Evolutionary conservation across 1,140 invertebrate genomes (phyloP).

Genomic region (Listronotus oregonensis): DNA sequence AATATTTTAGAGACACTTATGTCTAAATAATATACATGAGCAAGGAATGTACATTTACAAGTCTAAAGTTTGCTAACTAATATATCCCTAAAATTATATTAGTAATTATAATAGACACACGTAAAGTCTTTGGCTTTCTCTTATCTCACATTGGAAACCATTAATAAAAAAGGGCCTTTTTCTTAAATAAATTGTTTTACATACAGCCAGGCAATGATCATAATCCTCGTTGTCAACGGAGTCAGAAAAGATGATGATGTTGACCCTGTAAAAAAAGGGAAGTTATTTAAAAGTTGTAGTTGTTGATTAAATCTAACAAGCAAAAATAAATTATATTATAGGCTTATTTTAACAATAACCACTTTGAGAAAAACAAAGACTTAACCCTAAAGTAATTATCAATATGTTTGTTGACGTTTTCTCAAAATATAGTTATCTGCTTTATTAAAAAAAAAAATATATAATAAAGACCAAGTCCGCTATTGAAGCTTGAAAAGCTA

Average conservation of each 20-base stretch:
- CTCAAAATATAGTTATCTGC: no score
- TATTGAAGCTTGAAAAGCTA: no score
- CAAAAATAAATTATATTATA: no score
- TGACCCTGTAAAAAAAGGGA: constrained; percentile 20
- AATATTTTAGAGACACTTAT: no score
- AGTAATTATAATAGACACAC: constrained; percentile 21
- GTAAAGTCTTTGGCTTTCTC: constrained; percentile 33
- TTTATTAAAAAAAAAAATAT: no score
- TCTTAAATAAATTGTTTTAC: constrained; percentile 18
- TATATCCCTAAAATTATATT: constrained; percentile 4
- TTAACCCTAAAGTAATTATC: no score
- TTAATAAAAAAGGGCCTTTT: background rate
- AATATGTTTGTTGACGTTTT: no score
- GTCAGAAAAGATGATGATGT: constrained; percentile 1
- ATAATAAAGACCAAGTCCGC: no score
- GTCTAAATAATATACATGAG: constrained; percentile 31
- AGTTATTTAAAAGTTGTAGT: background rate
- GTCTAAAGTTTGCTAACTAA: constrained; percentile 10
- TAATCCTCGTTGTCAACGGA: constrained; percentile 11
- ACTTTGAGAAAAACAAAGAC: no score
- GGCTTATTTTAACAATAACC: no score
- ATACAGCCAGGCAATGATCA: constrained; percentile 21
- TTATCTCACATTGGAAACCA: constrained; percentile 2
- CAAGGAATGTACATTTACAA: constrained; percentile 35
- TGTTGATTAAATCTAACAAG: no score